Evolutionary conservation across 2,888 invertebrate species (phyloP).

Genomic region (Xestia ashworthii): DNA sequence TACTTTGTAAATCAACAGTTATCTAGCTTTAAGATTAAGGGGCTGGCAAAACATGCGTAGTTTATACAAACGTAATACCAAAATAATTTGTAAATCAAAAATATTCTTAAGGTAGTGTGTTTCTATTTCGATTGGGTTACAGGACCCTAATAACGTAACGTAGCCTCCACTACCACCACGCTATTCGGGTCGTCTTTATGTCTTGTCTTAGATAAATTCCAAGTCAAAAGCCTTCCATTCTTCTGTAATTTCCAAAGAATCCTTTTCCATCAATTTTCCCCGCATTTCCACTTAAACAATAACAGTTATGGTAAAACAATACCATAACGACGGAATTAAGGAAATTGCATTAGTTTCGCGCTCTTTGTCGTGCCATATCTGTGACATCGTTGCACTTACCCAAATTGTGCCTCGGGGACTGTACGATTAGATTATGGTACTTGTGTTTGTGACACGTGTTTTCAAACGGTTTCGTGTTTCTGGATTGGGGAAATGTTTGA

Average conservation of each 20-base stretch:
- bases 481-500: slow-evolving; percentile 1
- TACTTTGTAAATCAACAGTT: background rate
- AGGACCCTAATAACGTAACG: too few species aligned
- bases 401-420: slow-evolving; percentile 50
- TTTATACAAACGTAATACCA: too few species aligned
- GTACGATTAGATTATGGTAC: slow-evolving; percentile 42
- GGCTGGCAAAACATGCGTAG: too few species aligned
- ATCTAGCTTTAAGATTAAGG: background rate
- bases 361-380: slow-evolving; percentile 39
- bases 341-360: slow-evolving; percentile 57
- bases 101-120: too few species aligned
- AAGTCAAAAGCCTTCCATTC: background rate
- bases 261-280: background rate
- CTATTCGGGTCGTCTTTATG: too few species aligned
- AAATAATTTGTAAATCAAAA: too few species aligned
- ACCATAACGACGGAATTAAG: slow-evolving; percentile 20
- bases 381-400: slow-evolving; percentile 59
- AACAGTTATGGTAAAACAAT: slow-evolving; percentile 39
- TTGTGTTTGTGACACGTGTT: slow-evolving; percentile 34
- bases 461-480: slow-evolving; percentile 14
- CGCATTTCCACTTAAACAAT: slow-evolving; percentile 28
- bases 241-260: background rate
- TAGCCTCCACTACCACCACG: too few species aligned
- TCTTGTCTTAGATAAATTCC: background rate
- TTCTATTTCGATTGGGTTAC: too few species aligned